Evolutionary conservation across 2,888 invertebrate genomes (phyloP).

Genomic region (Leucophora obtusa): DNA sequence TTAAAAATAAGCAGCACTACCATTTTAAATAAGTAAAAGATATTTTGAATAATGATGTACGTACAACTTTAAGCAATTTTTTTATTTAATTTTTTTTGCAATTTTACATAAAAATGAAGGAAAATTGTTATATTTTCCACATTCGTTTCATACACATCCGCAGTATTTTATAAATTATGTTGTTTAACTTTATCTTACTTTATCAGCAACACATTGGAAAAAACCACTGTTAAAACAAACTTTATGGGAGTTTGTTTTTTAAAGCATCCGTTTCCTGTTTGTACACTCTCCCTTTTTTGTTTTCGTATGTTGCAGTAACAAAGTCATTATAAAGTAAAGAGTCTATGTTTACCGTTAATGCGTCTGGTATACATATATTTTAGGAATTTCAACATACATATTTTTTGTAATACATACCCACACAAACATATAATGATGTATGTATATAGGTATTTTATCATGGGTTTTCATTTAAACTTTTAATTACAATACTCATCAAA

Average conservation of each 20-base stretch:
- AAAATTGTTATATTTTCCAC: not conserved
- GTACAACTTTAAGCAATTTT: conserved; percentile 3
- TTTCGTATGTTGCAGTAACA: not conserved
- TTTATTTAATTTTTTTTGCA: not conserved
- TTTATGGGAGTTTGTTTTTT: conserved; percentile 8
- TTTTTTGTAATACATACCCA: too few relatives aligned
- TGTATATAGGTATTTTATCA: not conserved
- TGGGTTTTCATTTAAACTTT: conserved; percentile 16
- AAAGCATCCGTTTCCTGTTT: conserved; percentile 22
- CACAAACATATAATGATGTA: not conserved
- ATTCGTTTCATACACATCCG: not conserved
- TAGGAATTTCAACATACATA: not conserved
- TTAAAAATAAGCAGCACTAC: too few relatives aligned
- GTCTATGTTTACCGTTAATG: not conserved
- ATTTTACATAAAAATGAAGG: not conserved
- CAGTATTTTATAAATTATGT: conserved; percentile 6
- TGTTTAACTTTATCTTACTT: conserved; percentile 1
- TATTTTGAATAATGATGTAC: conserved; percentile 15
- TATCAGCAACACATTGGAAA: not conserved
- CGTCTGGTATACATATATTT: not conserved
- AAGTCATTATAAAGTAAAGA: conserved; percentile 15
- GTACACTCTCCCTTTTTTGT: not conserved
- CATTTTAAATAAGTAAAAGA: not conserved
- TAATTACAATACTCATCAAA: conserved; percentile 11
- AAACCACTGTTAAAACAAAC: not conserved